These are phyloP conservation scores for Prionailurus viverrinus DNA, from an alignment of 2,113 vertebrate species.

Conservation along the genomic window DNA sequence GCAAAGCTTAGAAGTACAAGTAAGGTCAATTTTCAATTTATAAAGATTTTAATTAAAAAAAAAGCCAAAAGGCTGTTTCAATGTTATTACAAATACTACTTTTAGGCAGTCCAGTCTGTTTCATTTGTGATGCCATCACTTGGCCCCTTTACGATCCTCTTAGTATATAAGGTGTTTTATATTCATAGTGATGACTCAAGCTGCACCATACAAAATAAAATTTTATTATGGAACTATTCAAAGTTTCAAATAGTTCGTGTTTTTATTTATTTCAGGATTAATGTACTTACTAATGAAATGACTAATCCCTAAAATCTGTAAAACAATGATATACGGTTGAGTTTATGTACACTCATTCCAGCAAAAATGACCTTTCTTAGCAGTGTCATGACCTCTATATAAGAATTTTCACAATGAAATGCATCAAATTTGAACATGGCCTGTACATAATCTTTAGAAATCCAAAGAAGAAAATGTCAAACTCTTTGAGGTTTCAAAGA, in stretches of 20 bases:
- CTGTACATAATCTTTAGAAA: neutral
- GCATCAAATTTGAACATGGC: neutral
- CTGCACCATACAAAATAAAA: neutral
- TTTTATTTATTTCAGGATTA: conserved; percentile 5
- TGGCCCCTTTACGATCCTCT: neutral
- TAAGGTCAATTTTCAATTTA: neutral
- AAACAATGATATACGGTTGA: neutral
- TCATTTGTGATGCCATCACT: neutral
- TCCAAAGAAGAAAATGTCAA: neutral
- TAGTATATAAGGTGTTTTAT: neutral
- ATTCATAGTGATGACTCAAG: neutral
- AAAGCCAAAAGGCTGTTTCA: neutral
- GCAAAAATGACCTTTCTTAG: neutral
- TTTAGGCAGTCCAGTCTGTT: neutral
- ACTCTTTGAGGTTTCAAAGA: neutral
- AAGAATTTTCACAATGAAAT: conserved; percentile 17
- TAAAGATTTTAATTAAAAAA: neutral
- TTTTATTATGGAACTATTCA: neutral
- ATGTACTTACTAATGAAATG: neutral
- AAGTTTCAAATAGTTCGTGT: neutral
- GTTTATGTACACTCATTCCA: neutral
- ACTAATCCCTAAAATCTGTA: neutral
- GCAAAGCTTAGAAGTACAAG: neutral
- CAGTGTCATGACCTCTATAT: neutral
- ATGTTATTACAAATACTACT: neutral